phyloP scores from a whole-genome alignment of 2,113 vertebrate genomes.

The Stegastes partitus region DNA sequence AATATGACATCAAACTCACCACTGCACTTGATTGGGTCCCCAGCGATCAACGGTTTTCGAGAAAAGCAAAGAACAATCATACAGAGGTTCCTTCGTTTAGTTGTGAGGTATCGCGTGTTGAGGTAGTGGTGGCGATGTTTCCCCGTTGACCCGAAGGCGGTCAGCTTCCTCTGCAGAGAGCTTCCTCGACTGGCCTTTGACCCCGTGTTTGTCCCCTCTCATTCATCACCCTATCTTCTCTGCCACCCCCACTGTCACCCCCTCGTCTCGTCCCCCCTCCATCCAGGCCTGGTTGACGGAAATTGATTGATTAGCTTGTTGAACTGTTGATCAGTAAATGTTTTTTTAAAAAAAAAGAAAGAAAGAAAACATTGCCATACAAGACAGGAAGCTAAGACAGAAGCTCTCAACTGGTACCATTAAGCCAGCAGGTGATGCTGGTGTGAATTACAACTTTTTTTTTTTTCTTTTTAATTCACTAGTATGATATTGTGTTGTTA shows the following conservation, averaged over 20 bases:
- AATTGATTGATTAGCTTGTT: conserved; percentile 85
- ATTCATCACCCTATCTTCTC: conserved; percentile 86
- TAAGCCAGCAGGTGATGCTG: neutral
- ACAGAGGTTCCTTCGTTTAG: too few species aligned
- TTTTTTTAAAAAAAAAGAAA: conserved; percentile 64
- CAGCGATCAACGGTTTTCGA: too few species aligned
- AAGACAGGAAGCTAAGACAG: conserved; percentile 52
- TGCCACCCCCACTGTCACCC: conserved; percentile 55
- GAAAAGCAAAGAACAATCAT: too few species aligned
- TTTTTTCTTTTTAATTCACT: too few species aligned
- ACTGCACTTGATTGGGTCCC: too few species aligned
- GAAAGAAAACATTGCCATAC: conserved; percentile 57
- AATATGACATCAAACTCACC: too few species aligned
- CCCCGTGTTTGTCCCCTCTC: conserved; percentile 85
- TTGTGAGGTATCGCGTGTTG: neutral
- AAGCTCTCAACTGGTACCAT: conserved; percentile 56
- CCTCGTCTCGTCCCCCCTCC: conserved; percentile 47
- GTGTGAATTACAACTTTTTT: too few species aligned
- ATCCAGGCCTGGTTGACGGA: conserved; percentile 62
- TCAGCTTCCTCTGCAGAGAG: conserved; percentile 69
- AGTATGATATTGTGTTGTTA: too few species aligned
- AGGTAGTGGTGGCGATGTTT: conserved; percentile 21
- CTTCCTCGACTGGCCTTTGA: conserved; percentile 79
- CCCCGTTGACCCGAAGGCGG: conserved; percentile 41
- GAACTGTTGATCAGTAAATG: conserved; percentile 72